These are phyloP conservation scores for Eupsilia transversa DNA, from an alignment of 2,888 invertebrate genomes.

Conservation along the genomic window DNA sequence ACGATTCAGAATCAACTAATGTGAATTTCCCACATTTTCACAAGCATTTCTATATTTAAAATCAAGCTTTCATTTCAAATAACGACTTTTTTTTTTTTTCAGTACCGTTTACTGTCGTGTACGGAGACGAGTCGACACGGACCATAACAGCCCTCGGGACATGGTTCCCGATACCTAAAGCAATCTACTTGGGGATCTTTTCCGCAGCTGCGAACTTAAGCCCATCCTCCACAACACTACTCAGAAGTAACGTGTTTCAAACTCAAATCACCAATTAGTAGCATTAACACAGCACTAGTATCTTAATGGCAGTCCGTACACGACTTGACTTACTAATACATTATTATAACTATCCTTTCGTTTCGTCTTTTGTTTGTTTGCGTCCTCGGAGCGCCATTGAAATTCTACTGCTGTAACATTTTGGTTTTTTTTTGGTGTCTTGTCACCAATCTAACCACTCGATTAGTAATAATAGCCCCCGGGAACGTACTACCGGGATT, in stretches of 20 bases:
- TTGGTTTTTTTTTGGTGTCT: too few species aligned
- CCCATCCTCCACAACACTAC: background rate
- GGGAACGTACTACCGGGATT: background rate
- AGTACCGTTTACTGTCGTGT: constrained; percentile 1
- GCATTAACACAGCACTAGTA: background rate
- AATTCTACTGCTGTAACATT: background rate
- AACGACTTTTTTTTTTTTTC: constrained; percentile 5
- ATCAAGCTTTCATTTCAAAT: background rate
- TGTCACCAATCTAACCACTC: too few species aligned
- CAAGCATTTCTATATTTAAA: background rate
- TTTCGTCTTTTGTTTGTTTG: background rate
- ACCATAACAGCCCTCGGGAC: background rate
- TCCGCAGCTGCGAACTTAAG: constrained; percentile 26
- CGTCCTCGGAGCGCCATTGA: background rate
- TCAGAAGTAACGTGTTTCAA: background rate
- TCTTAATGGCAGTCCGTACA: background rate
- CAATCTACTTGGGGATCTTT: constrained; percentile 23
- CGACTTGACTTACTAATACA: background rate
- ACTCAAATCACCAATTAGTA: background rate
- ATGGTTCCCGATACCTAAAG: background rate
- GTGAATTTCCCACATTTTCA: background rate
- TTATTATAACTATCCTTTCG: too few species aligned
- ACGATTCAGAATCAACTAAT: background rate
- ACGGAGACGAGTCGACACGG: background rate
- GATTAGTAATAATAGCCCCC: too few species aligned